Base-by-base conservation (phyloP, 2,113 vertebrate species). In the Gymnobelideus leadbeateri region DNA sequence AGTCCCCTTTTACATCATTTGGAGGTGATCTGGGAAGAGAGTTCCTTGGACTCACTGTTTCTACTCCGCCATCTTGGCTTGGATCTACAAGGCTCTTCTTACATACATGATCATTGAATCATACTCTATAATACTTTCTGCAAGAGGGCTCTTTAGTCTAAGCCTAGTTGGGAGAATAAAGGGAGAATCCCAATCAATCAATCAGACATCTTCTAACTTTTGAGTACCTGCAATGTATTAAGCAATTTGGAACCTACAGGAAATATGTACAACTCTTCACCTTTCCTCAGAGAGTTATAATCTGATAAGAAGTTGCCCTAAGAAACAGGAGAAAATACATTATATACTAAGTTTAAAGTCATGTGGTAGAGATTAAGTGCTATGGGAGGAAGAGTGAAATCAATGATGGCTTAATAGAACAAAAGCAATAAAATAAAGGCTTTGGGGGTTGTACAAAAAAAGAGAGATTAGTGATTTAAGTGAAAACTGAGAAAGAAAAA, bases 301-400 rank as follows among this genome's bases (percentile, higher is more conserved):
- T 43, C 55, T 55, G 19, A 68, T 46, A 53, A 51, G 54, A 92
- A 84, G 95, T 54, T 24, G 52, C 61, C 90, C 51, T 93, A 92
- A 92, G 7, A 93, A 92, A 49, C 8, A 92, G 89, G 89, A 19
- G 0, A 14, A 90, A 53, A 43, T 77, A 77, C 68, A 43, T 77
- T 43, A 77, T n/a, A 43, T 77, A 77, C 1, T 6, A 21, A 77
- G 9, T 43, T 77, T 77, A 77, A 77, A 77, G 21, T 77, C 68
- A 43, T n/a, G 16, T n/a, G 68, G 37, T n/a, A 37, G 16, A 77
- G 14, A 77, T 68, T 12, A 28, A 57, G 25, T 57, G 26, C 26
- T 77, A 89, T 68, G 16, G 55, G 50, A 47, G 6, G 8, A 91
- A 89, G 31, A 6, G 25, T 51, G 8, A 7, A 93, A 95, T 16